These are phyloP conservation scores for Epinotia ramella DNA, from an alignment of 2,888 invertebrate species.

Conservation along the genomic window DNA sequence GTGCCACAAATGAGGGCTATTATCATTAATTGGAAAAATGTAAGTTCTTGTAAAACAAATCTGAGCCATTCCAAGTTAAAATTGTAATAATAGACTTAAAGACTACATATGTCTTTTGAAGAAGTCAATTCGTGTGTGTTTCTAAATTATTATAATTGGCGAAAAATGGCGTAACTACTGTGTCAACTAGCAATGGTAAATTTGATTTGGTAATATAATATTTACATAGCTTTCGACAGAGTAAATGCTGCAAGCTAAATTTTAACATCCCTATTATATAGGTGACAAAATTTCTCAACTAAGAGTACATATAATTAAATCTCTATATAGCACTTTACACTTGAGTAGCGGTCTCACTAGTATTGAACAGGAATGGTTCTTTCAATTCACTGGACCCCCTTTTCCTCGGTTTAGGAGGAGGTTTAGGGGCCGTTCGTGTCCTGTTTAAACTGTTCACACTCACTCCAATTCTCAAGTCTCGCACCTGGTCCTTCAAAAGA, in stretches of 20 bases:
- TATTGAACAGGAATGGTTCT: constrained; percentile 92
- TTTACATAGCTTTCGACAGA: background rate
- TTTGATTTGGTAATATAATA: background rate
- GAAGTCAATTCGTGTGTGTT: background rate
- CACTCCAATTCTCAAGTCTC: constrained; percentile 67
- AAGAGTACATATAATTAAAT: constrained; percentile 4
- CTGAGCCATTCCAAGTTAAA: background rate
- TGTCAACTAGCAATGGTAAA: background rate
- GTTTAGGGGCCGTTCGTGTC: constrained; percentile 88
- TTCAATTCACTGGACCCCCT: constrained; percentile 86
- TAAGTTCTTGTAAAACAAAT: too few species aligned
- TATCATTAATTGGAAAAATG: too few species aligned
- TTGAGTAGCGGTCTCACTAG: constrained; percentile 94
- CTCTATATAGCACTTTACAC: constrained; percentile 82
- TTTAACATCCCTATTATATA: constrained; percentile 19
- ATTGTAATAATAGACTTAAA: background rate
- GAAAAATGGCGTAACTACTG: background rate
- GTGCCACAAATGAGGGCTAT: too few species aligned
- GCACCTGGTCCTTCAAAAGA: constrained; percentile 61
- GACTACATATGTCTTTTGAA: background rate
- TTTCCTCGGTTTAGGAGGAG: constrained; percentile 92
- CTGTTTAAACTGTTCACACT: constrained; percentile 71
- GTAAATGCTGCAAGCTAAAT: background rate
- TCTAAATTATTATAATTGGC: background rate
- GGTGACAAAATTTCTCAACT: constrained; percentile 16